A percentile compares a stretch with the other conserved stretches of the same genome.
Conservation (phyloP, 1,140 invertebrate genomes). For the Idris sp. region DNA sequence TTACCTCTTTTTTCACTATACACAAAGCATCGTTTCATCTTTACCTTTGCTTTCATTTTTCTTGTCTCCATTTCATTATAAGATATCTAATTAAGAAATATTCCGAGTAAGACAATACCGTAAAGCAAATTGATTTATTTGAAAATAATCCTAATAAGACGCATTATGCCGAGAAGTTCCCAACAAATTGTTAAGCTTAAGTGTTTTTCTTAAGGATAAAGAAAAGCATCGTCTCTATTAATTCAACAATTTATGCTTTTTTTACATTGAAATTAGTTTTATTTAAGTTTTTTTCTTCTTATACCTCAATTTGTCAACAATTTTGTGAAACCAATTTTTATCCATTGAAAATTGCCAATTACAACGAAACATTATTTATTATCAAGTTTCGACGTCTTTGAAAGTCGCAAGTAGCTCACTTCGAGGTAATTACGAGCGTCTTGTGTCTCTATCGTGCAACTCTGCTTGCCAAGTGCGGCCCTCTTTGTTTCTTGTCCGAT, state of each 20-base stretch:
- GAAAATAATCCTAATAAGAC: slow-evolving; percentile 47
- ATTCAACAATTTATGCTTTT: no score
- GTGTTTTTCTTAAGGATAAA: slow-evolving; percentile 42
- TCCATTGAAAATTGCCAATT: slow-evolving; percentile 70
- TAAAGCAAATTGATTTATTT: slow-evolving; percentile 45
- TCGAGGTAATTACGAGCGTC: slow-evolving; percentile 77
- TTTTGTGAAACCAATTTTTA: no score
- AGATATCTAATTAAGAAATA: slow-evolving; percentile 44
- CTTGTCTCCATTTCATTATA: slow-evolving; percentile 39
- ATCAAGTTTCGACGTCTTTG: slow-evolving; percentile 77
- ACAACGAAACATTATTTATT: slow-evolving; percentile 77
- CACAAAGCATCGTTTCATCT: slow-evolving; percentile 24
- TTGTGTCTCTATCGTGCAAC: slow-evolving; percentile 63
- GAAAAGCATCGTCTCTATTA: no score
- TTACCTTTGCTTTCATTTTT: slow-evolving; percentile 36
- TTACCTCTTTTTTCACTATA: background rate
- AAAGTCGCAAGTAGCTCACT: slow-evolving; percentile 77
- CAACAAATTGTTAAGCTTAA: slow-evolving; percentile 32
- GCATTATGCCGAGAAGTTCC: slow-evolving; percentile 26
- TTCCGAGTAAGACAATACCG: slow-evolving; percentile 39
- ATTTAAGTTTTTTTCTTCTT: no score
- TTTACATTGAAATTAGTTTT: no score
- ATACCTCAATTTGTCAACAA: no score
- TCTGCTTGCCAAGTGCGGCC: slow-evolving; percentile 20
- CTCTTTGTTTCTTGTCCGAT: slow-evolving; percentile 67